Conservation (phyloP, 2,888 invertebrate genomes). For the Boloria selene region DNA sequence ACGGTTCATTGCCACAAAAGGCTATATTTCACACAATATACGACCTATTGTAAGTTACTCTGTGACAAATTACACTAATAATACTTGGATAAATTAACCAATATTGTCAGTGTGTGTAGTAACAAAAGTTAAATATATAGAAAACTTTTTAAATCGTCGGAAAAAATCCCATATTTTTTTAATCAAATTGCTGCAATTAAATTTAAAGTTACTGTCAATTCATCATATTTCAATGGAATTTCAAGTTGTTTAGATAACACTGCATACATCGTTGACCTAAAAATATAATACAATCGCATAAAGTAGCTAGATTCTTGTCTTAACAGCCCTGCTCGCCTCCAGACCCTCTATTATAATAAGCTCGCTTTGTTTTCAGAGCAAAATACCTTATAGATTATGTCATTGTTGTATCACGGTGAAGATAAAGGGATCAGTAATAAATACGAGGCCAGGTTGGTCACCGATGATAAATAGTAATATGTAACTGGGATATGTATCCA, state of each 20-base stretch:
- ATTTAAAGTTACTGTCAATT: background rate
- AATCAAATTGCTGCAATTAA: background rate
- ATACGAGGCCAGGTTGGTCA: slow-evolving; percentile 32
- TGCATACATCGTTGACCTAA: slow-evolving; percentile 12
- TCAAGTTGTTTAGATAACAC: slow-evolving; percentile 9
- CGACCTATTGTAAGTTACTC: slow-evolving; percentile 62
- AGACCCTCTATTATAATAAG: slow-evolving; percentile 40
- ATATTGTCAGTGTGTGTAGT: too few species aligned
- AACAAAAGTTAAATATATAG: too few species aligned
- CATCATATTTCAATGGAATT: background rate
- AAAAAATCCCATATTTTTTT: too few species aligned
- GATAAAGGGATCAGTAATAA: slow-evolving; percentile 37
- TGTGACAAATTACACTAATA: slow-evolving; percentile 61
- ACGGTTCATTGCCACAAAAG: slow-evolving; percentile 53
- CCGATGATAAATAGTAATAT: slow-evolving; percentile 15
- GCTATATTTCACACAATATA: slow-evolving; percentile 61
- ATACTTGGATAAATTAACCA: slow-evolving; percentile 42
- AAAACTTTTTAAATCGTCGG: too few species aligned
- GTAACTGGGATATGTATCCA: background rate
- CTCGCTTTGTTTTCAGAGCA: slow-evolving; percentile 40
- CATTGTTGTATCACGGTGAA: slow-evolving; percentile 34
- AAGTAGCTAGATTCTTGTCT: slow-evolving; percentile 38
- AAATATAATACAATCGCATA: slow-evolving; percentile 27
- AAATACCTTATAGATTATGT: slow-evolving; percentile 41
- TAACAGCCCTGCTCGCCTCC: slow-evolving; percentile 38